Evolutionary conservation across 2,888 invertebrate species (phyloP).

Genomic region (Hofmannophila pseudospretella): DNA sequence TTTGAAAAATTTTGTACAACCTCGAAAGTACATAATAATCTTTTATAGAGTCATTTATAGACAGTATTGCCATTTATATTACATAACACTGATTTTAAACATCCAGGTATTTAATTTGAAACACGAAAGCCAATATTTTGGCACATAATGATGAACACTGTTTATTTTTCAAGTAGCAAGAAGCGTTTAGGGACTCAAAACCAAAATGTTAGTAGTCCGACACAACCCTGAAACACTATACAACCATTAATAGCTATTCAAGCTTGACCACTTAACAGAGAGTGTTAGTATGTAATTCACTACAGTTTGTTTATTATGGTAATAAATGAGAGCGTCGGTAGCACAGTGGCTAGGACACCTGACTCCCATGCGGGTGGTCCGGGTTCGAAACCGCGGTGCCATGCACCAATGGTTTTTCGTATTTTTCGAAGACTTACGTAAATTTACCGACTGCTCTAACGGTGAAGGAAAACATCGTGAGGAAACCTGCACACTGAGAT

Average conservation of each 20-base stretch:
- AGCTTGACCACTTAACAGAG: slow-evolving; percentile 4
- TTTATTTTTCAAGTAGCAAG: slow-evolving; percentile 14
- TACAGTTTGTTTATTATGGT: no score
- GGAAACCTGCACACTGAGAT: no score
- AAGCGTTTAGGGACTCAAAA: background rate
- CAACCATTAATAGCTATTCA: slow-evolving; percentile 4
- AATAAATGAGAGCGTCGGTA: no score
- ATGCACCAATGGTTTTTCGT: no score
- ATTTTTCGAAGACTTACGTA: no score
- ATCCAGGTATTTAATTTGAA: slow-evolving; percentile 3
- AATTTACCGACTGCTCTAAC: no score
- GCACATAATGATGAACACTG: slow-evolving; percentile 62
- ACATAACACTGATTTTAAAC: slow-evolving; percentile 16
- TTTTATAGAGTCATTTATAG: background rate
- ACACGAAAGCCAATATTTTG: slow-evolving; percentile 46
- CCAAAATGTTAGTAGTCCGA: slow-evolving; percentile 6
- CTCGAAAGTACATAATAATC: background rate
- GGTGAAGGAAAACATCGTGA: no score
- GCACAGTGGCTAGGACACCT: no score
- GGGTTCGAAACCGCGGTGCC: no score
- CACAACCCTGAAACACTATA: slow-evolving; percentile 12
- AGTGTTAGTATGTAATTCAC: no score
- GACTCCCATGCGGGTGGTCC: no score
- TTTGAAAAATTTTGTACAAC: background rate
- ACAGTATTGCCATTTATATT: background rate